Percentiles rank a stretch among this genome's conserved stretches.
phyloP scores from a whole-genome alignment of 2,797 vertebrate genomes.

The Sebastolobus altivelis region DNA sequence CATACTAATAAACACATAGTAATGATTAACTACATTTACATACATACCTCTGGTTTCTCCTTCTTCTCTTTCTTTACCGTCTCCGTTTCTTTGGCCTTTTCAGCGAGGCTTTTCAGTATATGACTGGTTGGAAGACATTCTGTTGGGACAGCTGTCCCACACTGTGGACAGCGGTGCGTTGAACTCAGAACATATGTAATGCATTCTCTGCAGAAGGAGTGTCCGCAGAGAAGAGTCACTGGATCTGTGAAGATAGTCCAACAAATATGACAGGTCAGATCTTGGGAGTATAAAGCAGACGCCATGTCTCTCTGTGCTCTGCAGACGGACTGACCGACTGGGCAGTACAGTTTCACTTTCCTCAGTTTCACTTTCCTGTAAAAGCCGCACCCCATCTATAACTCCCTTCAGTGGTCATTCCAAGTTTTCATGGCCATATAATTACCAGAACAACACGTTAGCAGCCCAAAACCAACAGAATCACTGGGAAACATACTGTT shows the following conservation, averaged over 20 bases:
- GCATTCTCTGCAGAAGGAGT: conserved; percentile 75
- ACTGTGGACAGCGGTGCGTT: conserved; percentile 62
- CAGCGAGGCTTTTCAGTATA: conserved; percentile 59
- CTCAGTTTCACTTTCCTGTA: too few species aligned
- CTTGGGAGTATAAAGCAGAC: conserved; percentile 15
- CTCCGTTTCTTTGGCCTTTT: conserved; percentile 56
- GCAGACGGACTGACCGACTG: too few species aligned
- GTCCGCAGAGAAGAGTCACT: conserved; percentile 72
- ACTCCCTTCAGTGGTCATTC: too few species aligned
- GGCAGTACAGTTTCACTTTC: too few species aligned
- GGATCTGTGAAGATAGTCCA: conserved; percentile 69
- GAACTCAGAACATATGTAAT: conserved; percentile 40
- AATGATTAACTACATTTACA: too few species aligned
- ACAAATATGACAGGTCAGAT: conserved; percentile 68
- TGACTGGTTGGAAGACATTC: conserved; percentile 56
- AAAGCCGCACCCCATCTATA: conserved; percentile 10
- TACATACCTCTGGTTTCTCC: not conserved
- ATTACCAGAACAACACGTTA: too few species aligned
- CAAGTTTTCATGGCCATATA: too few species aligned
- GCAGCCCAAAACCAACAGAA: too few species aligned
- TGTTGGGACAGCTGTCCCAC: conserved; percentile 29
- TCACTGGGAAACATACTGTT: too few species aligned
- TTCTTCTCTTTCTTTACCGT: not conserved
- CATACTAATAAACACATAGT: too few species aligned
- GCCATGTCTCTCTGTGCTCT: conserved; percentile 28